A percentile compares a stretch with the other conserved stretches of the same genome.
Evolutionary conservation across 53 echinoderm and acorn worm genomes (phyloP).

Genomic region (Apostichopus leukothele): DNA sequence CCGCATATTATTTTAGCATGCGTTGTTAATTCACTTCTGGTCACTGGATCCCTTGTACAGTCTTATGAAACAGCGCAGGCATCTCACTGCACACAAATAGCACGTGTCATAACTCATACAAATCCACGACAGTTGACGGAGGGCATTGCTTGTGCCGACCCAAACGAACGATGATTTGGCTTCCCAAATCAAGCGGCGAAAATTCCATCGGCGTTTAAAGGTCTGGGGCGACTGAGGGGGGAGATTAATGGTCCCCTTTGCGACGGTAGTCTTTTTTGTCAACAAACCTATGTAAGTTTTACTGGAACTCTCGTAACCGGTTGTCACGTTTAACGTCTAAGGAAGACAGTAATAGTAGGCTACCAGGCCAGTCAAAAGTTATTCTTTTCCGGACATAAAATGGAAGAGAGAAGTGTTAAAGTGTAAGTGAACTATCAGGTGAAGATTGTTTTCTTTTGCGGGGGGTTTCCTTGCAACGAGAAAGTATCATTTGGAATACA

Average conservation of each 20-base stretch:
- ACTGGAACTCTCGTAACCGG: slow-evolving; percentile 11
- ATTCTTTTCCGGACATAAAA: slow-evolving; percentile 2
- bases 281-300: slow-evolving; percentile 38
- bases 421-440: slow-evolving; percentile 1
- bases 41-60: not conserved
- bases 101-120: slow-evolving; percentile 47
- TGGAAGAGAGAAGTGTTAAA: slow-evolving; percentile 14
- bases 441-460: not conserved
- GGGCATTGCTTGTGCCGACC: slow-evolving; percentile 30
- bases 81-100: slow-evolving; percentile 34
- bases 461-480: not conserved
- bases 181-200: slow-evolving; percentile 44
- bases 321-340: not conserved
- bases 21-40: not conserved
- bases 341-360: not conserved
- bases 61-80: not conserved
- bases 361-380: not conserved
- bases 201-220: slow-evolving; percentile 43
- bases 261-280: slow-evolving; percentile 17
- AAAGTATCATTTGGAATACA: not conserved
- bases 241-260: slow-evolving; percentile 39
- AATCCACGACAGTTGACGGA: slow-evolving; percentile 42
- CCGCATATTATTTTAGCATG: not conserved
- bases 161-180: slow-evolving; percentile 26
- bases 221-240: slow-evolving; percentile 45